Conservation (phyloP, 2,797 vertebrate species). For the Microchirus variegatus region DNA sequence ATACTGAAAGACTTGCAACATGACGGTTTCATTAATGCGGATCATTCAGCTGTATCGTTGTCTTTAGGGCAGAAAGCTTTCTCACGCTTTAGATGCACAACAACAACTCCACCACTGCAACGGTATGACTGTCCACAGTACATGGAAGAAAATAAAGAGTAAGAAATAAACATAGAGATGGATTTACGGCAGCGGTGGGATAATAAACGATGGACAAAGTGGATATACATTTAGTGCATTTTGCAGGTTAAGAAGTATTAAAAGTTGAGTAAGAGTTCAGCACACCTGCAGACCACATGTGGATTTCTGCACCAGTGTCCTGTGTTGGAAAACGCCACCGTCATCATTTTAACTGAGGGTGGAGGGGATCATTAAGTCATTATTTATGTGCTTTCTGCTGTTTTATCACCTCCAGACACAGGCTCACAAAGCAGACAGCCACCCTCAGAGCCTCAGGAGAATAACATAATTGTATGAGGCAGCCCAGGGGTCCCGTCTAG, state of each 20-base stretch:
- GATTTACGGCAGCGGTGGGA: not conserved
- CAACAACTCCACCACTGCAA: not conserved
- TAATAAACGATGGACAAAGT: conserved; percentile 22
- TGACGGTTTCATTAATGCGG: conserved; percentile 49
- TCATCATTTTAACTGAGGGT: conserved; percentile 76
- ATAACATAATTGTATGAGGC: conserved; percentile 74
- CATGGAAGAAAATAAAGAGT: not conserved
- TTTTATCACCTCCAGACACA: conserved; percentile 77
- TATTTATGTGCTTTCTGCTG: conserved; percentile 81
- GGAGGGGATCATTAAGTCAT: conserved; percentile 80
- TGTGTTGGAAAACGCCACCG: conserved; percentile 61
- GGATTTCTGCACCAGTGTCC: conserved; percentile 32
- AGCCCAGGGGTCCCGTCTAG: conserved; percentile 58
- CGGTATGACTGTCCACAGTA: too few species aligned
- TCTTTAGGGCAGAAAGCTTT: conserved; percentile 19
- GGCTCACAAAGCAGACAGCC: conserved; percentile 63
- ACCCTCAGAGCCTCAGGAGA: conserved; percentile 67
- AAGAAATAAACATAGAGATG: not conserved
- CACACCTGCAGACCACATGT: conserved; percentile 84
- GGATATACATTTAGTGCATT: not conserved
- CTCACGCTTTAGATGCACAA: conserved; percentile 11
- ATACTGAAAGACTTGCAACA: conserved; percentile 17
- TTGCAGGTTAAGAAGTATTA: conserved; percentile 38
- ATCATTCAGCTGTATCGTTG: conserved; percentile 28
- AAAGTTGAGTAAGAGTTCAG: conserved; percentile 24